phyloP scores from a whole-genome alignment of 2,888 invertebrate species.

The Drosophila acutilabella region DNA sequence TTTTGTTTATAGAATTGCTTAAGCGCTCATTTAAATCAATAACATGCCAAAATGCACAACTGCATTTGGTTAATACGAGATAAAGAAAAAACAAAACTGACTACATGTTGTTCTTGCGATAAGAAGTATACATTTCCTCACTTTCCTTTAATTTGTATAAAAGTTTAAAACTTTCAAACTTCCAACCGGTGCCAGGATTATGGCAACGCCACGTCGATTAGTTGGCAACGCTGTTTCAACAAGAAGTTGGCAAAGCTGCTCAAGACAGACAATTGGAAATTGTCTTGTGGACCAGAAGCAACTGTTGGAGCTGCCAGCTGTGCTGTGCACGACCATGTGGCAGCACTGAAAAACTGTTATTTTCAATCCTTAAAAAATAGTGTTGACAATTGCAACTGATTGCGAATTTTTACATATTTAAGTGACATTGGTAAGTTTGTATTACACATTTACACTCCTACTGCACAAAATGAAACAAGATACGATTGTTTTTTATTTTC shows the following conservation, averaged over 20 bases:
- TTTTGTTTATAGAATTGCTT: conserved; percentile 62
- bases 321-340: not conserved
- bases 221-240: not conserved
- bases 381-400: too few relatives aligned
- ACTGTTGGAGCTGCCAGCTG: not conserved
- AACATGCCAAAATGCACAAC: conserved; percentile 42
- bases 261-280: too few relatives aligned
- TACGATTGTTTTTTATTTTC: conserved; percentile 1
- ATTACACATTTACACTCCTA: not conserved
- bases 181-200: not conserved
- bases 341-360: not conserved
- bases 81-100: conserved; percentile 20
- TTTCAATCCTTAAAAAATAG: too few relatives aligned
- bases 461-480: not conserved
- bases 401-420: too few relatives aligned
- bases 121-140: too few relatives aligned
- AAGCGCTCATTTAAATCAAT: conserved; percentile 46
- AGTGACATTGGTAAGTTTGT: too few relatives aligned
- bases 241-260: not conserved
- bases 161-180: not conserved
- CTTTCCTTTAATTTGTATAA: too few relatives aligned
- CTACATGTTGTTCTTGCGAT: not conserved
- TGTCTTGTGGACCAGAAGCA: not conserved
- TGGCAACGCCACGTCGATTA: not conserved
- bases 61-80: conserved; percentile 48